Conservation (phyloP, 2,888 invertebrate species). For the Ennomos fuscantarius region DNA sequence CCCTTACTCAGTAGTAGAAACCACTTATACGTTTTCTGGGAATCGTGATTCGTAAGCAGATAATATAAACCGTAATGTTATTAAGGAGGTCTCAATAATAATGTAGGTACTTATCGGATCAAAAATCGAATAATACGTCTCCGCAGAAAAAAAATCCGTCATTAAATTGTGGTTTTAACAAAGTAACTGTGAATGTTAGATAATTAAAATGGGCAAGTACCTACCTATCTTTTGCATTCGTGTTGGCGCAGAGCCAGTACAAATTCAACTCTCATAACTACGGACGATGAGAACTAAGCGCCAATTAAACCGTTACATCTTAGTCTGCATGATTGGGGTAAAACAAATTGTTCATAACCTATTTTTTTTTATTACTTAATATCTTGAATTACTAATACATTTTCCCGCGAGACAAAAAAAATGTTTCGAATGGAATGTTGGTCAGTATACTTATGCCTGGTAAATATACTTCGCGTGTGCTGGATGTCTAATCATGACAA, state of each 20-base stretch:
- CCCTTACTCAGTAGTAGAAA: neutral
- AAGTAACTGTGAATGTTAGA: slow-evolving; percentile 34
- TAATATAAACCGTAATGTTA: slow-evolving; percentile 50
- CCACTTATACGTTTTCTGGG: neutral
- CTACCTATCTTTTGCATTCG: slow-evolving; percentile 35
- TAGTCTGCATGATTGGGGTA: slow-evolving; percentile 9
- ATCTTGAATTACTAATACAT: no score
- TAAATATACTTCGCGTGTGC: no score
- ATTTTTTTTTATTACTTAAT: no score
- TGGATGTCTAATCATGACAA: no score
- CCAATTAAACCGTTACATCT: slow-evolving; percentile 21
- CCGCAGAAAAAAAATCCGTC: slow-evolving; percentile 48
- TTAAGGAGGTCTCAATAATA: slow-evolving; percentile 43
- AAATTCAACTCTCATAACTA: slow-evolving; percentile 33
- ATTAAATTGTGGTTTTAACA: slow-evolving; percentile 45
- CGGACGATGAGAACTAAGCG: slow-evolving; percentile 25
- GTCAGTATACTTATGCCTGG: no score
- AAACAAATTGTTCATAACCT: no score
- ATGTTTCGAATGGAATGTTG: no score
- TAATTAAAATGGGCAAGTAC: slow-evolving; percentile 31
- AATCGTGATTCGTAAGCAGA: no score
- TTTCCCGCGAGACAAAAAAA: no score
- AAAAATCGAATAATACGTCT: slow-evolving; percentile 50
- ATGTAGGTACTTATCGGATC: slow-evolving; percentile 37
- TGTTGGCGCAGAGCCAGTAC: slow-evolving; percentile 39